phyloP scores from a whole-genome alignment of 1,140 invertebrate species.

The Stratiolaelaps scimitus region DNA sequence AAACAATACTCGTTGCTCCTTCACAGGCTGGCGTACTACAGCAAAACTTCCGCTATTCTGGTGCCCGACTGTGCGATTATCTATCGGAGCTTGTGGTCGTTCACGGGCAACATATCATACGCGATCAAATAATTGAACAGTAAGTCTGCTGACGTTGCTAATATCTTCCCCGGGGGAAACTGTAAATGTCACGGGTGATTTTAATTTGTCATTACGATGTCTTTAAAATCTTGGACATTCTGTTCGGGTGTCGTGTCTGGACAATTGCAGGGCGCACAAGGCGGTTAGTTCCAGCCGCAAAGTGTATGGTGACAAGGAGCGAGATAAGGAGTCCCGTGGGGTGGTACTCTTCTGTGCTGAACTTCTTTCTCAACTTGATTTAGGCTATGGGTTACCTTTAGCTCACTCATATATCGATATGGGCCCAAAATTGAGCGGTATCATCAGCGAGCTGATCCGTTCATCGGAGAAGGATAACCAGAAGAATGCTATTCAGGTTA shows the following conservation, averaged over 20 bases:
- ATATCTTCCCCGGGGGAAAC: too few relatives aligned
- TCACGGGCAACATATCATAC: not conserved
- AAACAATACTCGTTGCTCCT: too few relatives aligned
- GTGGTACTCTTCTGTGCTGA: constrained; percentile 12
- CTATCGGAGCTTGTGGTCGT: not conserved
- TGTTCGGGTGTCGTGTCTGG: not conserved
- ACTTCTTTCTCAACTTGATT: constrained; percentile 17
- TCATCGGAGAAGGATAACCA: constrained; percentile 9
- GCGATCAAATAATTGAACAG: constrained; percentile 10
- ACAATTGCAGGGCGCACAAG: too few relatives aligned
- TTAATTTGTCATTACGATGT: not conserved
- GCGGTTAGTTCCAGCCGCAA: too few relatives aligned
- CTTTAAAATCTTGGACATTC: too few relatives aligned
- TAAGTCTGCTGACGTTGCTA: not conserved
- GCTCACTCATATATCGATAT: not conserved
- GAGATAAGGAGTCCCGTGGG: constrained; percentile 6
- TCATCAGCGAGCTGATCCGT: constrained; percentile 10
- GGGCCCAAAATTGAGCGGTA: not conserved
- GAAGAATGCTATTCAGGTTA: constrained; percentile 22
- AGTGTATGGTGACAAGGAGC: constrained; percentile 17
- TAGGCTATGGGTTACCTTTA: not conserved
- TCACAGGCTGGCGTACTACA: constrained; percentile 13
- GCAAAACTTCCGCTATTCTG: constrained; percentile 26
- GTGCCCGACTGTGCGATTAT: not conserved
- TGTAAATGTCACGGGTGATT: not conserved